A percentile compares a stretch with the other conserved stretches of the same genome.
These are phyloP conservation scores for Pyrochroa serraticornis DNA, from an alignment of 2,888 invertebrate species.

Conservation along the genomic window DNA sequence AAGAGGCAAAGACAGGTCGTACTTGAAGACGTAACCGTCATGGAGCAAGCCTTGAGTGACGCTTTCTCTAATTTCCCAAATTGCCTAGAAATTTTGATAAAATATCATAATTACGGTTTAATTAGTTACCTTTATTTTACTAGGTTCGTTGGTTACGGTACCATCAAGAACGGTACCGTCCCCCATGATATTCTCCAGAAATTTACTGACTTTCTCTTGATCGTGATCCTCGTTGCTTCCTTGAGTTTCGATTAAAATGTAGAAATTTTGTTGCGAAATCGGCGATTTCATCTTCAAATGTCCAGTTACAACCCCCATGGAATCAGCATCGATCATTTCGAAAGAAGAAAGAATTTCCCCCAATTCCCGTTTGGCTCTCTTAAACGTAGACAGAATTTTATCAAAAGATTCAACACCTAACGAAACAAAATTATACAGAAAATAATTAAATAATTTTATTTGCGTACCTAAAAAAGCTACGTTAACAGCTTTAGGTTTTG, in stretches of 20 bases:
- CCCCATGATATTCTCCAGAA: slow-evolving; percentile 77
- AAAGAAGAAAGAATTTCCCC: slow-evolving; percentile 94
- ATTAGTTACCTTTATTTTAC: slow-evolving; percentile 73
- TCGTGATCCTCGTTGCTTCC: slow-evolving; percentile 88
- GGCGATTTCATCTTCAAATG: slow-evolving; percentile 69
- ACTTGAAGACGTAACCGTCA: slow-evolving; percentile 93
- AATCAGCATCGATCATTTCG: slow-evolving; percentile 86
- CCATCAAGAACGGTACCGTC: slow-evolving; percentile 79
- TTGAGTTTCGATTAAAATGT: slow-evolving; percentile 85
- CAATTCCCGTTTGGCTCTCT: slow-evolving; percentile 74
- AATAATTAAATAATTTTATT: too few species aligned
- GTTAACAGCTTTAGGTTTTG: slow-evolving; percentile 79
- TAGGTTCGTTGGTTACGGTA: slow-evolving; percentile 81
- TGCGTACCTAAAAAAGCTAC: slow-evolving; percentile 76
- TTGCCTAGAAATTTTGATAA: slow-evolving; percentile 58
- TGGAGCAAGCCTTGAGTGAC: slow-evolving; percentile 76
- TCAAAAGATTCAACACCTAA: slow-evolving; percentile 77
- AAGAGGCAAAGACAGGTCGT: slow-evolving; percentile 91
- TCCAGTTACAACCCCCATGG: slow-evolving; percentile 70
- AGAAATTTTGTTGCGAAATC: slow-evolving; percentile 72
- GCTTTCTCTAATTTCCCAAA: slow-evolving; percentile 88
- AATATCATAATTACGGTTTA: background rate
- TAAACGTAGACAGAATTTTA: slow-evolving; percentile 75
- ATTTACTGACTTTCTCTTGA: slow-evolving; percentile 81
- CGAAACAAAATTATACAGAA: too few species aligned